Evolutionary conservation across 2,113 vertebrate genomes (phyloP).

Genomic region (Perognathus longimembris): DNA sequence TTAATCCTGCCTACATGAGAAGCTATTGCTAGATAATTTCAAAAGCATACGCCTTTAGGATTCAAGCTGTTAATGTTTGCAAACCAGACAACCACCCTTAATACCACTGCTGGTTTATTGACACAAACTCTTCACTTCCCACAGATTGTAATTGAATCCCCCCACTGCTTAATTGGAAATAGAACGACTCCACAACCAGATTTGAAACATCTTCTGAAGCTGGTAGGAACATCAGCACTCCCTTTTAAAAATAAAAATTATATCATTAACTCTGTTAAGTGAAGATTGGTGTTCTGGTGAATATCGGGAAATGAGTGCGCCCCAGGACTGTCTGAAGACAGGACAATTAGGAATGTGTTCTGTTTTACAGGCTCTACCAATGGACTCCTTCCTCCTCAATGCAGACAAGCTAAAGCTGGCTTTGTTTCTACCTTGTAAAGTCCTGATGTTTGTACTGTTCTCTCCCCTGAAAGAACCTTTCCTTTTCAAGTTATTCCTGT

Average conservation of each 20-base stretch:
- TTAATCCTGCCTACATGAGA: conserved; percentile 66
- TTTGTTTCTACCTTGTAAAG: background rate
- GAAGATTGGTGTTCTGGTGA: conserved; percentile 80
- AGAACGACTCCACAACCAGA: conserved; percentile 83
- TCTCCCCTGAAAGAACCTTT: background rate
- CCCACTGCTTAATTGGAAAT: conserved; percentile 86
- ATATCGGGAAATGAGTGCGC: conserved; percentile 51
- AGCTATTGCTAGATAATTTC: conserved; percentile 78
- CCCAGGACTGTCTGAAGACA: conserved; percentile 45
- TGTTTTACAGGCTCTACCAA: background rate
- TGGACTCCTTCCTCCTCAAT: background rate
- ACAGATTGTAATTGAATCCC: conserved; percentile 85
- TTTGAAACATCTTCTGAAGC: conserved; percentile 83
- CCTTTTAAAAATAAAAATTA: conserved; percentile 84
- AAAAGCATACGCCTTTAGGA: conserved; percentile 79
- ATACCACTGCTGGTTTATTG: conserved; percentile 85
- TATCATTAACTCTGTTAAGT: conserved; percentile 83
- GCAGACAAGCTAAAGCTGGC: background rate
- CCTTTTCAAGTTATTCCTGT: background rate
- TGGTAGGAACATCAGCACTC: conserved; percentile 78
- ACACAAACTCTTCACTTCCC: conserved; percentile 84
- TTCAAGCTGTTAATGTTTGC: conserved; percentile 84
- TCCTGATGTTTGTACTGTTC: background rate
- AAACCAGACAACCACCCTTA: conserved; percentile 85
- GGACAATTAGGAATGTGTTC: conserved; percentile 56